A percentile compares a stretch with the other conserved stretches of the same genome.
Evolutionary conservation across 2,888 invertebrate species (phyloP).

Genomic region (Eupithecia subfuscata): DNA sequence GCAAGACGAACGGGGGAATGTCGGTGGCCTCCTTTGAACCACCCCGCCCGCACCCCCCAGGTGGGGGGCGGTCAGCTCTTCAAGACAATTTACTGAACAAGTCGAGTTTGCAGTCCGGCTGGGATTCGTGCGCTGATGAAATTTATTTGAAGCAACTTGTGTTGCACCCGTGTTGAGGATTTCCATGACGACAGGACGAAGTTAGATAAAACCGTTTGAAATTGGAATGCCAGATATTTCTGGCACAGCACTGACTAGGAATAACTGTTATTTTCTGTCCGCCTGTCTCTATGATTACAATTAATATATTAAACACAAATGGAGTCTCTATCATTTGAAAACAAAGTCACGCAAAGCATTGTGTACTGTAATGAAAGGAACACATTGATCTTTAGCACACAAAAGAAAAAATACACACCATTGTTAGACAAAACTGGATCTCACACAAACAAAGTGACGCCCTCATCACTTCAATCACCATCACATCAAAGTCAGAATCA

Average conservation of each 20-base stretch:
- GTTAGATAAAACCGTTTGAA: slow-evolving; percentile 39
- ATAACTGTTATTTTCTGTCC: background rate
- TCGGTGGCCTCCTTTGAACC: slow-evolving; percentile 71
- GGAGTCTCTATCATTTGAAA: background rate
- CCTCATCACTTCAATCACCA: slow-evolving; percentile 43
- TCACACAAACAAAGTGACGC: slow-evolving; percentile 21
- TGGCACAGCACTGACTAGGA: background rate
- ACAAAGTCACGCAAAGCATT: background rate
- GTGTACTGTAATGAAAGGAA: background rate
- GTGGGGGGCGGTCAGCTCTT: slow-evolving; percentile 80
- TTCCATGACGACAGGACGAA: slow-evolving; percentile 51
- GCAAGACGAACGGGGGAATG: slow-evolving; percentile 82
- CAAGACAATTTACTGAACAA: slow-evolving; percentile 82
- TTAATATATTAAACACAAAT: background rate
- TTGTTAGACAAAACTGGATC: slow-evolving; percentile 22
- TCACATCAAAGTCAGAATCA: slow-evolving; percentile 50
- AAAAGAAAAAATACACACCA: slow-evolving; percentile 26
- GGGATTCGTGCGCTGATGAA: slow-evolving; percentile 76
- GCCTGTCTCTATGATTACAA: background rate
- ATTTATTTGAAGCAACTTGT: slow-evolving; percentile 77
- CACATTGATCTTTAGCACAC: background rate
- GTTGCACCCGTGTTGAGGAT: slow-evolving; percentile 69
- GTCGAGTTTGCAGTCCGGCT: slow-evolving; percentile 67
- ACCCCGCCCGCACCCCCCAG: slow-evolving; percentile 50
- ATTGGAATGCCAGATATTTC: slow-evolving; percentile 27